Evolutionary conservation across 2,113 vertebrate genomes (phyloP).

Genomic region (Glaucomys volans): DNA sequence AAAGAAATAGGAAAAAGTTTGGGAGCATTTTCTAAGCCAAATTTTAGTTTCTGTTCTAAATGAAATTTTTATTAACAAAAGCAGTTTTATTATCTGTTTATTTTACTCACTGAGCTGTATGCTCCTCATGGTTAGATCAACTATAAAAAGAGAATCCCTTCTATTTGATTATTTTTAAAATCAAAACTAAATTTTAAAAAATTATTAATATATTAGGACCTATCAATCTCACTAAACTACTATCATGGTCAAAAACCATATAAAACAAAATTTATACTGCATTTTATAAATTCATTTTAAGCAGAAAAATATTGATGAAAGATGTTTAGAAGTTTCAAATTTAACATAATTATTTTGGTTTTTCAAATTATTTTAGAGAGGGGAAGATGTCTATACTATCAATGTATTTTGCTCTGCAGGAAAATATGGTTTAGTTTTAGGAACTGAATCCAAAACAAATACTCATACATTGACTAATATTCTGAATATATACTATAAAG

Average conservation of each 20-base stretch:
- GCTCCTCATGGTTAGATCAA: background rate
- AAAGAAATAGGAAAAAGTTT: constrained; percentile 57
- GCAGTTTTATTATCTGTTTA: background rate
- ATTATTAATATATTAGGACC: background rate
- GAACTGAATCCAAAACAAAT: constrained; percentile 35
- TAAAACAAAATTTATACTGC: background rate
- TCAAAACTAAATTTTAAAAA: constrained; percentile 60
- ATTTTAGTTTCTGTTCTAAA: constrained; percentile 40
- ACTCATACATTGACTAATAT: background rate
- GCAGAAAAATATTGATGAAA: constrained; percentile 44
- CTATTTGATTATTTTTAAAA: constrained; percentile 15
- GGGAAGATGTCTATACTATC: background rate
- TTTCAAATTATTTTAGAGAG: background rate
- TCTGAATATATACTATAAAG: background rate
- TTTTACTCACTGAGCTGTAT: constrained; percentile 3
- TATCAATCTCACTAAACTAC: constrained; percentile 22
- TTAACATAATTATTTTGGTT: constrained; percentile 23
- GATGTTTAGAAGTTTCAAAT: background rate
- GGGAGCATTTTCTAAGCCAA: constrained; percentile 54
- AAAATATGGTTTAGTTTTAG: constrained; percentile 37
- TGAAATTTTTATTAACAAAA: constrained; percentile 59
- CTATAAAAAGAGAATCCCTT: background rate
- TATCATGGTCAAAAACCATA: background rate
- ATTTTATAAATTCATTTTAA: constrained; percentile 19
- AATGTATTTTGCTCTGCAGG: background rate